Evolutionary conservation across 2,113 vertebrate species (phyloP).

Genomic region (Serinus canaria): DNA sequence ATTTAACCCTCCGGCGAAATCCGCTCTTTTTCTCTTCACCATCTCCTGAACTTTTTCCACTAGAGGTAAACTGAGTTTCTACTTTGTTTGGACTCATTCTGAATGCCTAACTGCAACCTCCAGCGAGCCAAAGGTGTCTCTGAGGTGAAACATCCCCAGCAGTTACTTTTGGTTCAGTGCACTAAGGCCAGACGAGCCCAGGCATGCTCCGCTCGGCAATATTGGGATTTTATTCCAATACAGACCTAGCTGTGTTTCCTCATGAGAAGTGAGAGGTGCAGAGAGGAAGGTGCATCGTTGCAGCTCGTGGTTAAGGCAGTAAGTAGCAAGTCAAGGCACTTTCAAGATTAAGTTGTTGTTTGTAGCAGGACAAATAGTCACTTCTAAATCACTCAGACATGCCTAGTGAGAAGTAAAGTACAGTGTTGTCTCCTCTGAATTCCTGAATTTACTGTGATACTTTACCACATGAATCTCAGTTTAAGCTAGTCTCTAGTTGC

Average conservation of each 20-base stretch:
- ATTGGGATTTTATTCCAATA: no score
- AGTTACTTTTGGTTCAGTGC: no score
- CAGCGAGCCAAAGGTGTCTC: no score
- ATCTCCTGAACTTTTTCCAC: no score
- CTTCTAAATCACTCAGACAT: background rate
- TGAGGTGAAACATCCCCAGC: no score
- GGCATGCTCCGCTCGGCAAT: no score
- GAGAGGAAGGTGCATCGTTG: accelerated
- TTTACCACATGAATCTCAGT: background rate
- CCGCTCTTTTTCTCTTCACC: no score
- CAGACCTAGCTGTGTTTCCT: background rate
- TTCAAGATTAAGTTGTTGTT: background rate
- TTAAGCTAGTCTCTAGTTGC: background rate
- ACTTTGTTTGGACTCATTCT: no score
- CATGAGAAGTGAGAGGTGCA: background rate
- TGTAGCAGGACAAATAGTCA: background rate
- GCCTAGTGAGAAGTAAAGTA: background rate
- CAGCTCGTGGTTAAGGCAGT: background rate
- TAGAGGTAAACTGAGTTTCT: no score
- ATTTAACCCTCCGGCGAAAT: no score
- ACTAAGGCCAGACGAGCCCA: no score
- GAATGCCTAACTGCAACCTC: no score
- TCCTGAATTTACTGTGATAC: slow-evolving; percentile 1
- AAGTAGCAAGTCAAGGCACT: background rate
- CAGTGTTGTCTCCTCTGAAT: background rate